Evolutionary conservation across 2,113 vertebrate species (phyloP).

Genomic region (Neolamprologus falcicula): DNA sequence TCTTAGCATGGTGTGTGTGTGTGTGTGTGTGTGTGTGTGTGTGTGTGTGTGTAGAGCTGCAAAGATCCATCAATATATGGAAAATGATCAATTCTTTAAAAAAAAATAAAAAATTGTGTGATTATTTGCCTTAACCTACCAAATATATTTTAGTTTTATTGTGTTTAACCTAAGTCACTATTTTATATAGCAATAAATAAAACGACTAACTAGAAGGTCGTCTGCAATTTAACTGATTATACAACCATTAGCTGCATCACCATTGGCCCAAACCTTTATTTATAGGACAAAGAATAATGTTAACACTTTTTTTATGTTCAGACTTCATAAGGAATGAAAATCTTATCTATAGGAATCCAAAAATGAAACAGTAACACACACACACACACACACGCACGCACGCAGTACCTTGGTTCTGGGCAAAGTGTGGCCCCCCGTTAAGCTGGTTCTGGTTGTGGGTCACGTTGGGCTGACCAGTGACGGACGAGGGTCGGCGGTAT

Average conservation of each 20-base stretch:
- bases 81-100: background rate
- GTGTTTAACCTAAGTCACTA: background rate
- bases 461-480: slow-evolving; percentile 84
- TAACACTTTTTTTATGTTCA: background rate
- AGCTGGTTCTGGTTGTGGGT: slow-evolving; percentile 83
- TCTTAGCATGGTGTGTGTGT: background rate
- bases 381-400: accelerated
- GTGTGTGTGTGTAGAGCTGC: background rate
- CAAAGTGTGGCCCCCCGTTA: slow-evolving; percentile 91
- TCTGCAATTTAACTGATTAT: background rate
- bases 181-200: background rate
- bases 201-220: background rate
- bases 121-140: background rate
- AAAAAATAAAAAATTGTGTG: background rate
- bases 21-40: background rate
- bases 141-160: background rate
- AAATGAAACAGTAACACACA: background rate
- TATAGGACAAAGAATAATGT: background rate
- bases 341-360: background rate
- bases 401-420: slow-evolving; percentile 81
- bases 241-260: background rate
- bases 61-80: background rate
- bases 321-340: background rate
- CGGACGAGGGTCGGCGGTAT: slow-evolving; percentile 89
- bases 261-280: background rate